Evolutionary conservation across 2,888 invertebrate genomes (phyloP).

Genomic region (Onthophagus sagittarius): DNA sequence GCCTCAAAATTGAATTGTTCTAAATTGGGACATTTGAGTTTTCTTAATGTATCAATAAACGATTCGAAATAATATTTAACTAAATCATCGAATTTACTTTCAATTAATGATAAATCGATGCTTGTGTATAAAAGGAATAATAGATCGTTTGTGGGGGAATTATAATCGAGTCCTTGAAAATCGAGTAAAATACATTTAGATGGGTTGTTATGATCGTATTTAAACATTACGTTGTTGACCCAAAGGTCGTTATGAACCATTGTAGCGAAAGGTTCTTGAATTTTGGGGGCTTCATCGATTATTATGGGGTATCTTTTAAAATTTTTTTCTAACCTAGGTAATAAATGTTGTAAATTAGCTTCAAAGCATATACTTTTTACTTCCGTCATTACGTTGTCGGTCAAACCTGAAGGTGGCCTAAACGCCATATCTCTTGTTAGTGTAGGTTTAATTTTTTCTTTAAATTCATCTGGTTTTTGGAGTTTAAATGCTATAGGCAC

Average conservation of each 20-base stretch:
- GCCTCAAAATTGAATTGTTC: constrained; percentile 34
- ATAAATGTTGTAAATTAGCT: constrained; percentile 25
- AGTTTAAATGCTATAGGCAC: constrained; percentile 52
- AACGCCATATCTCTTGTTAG: constrained; percentile 27
- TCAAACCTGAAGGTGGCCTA: constrained; percentile 20
- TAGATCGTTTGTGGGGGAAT: constrained; percentile 52
- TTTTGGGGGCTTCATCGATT: constrained; percentile 32
- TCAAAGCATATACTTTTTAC: constrained; percentile 15
- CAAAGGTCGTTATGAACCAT: constrained; percentile 56
- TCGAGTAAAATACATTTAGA: constrained; percentile 52
- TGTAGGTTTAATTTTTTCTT: constrained; percentile 41
- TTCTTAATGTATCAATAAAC: constrained; percentile 36
- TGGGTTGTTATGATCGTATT: constrained; percentile 36
- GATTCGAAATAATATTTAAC: constrained; percentile 48
- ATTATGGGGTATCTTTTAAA: constrained; percentile 9
- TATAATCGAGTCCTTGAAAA: constrained; percentile 54
- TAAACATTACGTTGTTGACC: constrained; percentile 58
- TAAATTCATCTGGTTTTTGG: constrained; percentile 45
- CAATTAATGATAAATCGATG: constrained; percentile 43
- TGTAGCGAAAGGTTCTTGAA: constrained; percentile 50
- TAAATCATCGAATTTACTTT: constrained; percentile 47
- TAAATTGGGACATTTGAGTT: constrained; percentile 24
- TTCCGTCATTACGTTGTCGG: constrained; percentile 18
- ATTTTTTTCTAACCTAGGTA: constrained; percentile 21
- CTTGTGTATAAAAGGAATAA: constrained; percentile 54